Evolutionary conservation across 2,113 vertebrate species (phyloP), one percentile per base, ranked within the genome.

Genomic region (Numenius arquata): DNA sequence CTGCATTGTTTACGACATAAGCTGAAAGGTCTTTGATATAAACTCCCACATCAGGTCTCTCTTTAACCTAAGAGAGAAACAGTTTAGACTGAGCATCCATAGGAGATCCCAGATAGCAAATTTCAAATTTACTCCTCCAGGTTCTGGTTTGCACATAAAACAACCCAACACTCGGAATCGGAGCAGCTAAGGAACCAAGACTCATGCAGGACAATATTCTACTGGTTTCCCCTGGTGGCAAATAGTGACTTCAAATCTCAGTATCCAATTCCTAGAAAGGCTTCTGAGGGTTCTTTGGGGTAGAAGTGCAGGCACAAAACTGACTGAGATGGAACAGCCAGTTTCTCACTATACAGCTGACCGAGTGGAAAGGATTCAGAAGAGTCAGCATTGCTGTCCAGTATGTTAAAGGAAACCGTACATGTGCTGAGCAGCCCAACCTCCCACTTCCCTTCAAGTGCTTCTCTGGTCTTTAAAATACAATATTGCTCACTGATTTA

Each of bases 1-100:
- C 99, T 67, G 99, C 99, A 96, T 99, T 99, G 97, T 99, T 99
- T 52, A 99, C 99, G 5, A 99, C 99, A n/a, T 99, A 99, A 71
- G 99, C 99, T 86, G 99, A 99, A 30, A 99, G 98, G 96, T 99
- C 99, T 98, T 99, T 99, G 97, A 99, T 99, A 94, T 99, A 99
- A 68, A 99, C 99, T 47, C 99, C 99, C 86, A 99, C 99, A 94
- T 99, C 99, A 68, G 99, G 99, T 88, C 99, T 99, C 97, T 99
- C 99, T 98, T 99, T 99, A 67, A 99, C 99, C 99, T 99, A 97
- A 84, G 96, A 94, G 79, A 96, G 47, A 96, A 94, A 94, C 9
- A 94, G 76, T 84, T 82, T 36, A 95, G 55, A 62, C 22, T 8
- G 59, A 93, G 68, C 77, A 72, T 50, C n/a, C 63, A 74, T 41